phyloP scores from a whole-genome alignment of 2,797 vertebrate species.

The Paguma larvata region DNA sequence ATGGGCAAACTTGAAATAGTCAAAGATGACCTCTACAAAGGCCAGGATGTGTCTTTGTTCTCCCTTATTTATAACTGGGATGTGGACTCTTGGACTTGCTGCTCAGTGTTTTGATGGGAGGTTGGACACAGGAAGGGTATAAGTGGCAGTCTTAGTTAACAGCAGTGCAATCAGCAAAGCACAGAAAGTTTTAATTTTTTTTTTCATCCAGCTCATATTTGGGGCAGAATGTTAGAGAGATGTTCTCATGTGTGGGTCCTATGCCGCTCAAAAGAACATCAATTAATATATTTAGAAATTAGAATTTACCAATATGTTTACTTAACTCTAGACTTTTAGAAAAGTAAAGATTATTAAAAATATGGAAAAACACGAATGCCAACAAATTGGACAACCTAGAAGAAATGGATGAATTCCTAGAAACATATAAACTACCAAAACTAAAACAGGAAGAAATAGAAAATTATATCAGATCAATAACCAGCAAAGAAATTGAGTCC shows the following conservation, averaged over 20 bases:
- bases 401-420: not conserved
- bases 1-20: not conserved
- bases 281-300: not conserved
- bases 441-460: not conserved
- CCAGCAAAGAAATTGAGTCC: not conserved
- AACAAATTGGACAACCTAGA: not conserved
- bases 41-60: too few relatives aligned
- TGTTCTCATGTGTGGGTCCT: not conserved
- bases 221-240: not conserved
- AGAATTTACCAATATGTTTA: not conserved
- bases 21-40: not conserved
- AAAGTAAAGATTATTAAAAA: conserved; percentile 7
- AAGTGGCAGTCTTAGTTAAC: not conserved
- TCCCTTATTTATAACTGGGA: not conserved
- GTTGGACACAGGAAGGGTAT: too few relatives aligned
- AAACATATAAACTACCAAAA: not conserved
- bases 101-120: not conserved
- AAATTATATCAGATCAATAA: not conserved
- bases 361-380: not conserved
- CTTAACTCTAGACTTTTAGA: not conserved
- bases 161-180: not conserved
- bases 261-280: not conserved
- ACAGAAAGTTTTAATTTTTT: not conserved
- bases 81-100: not conserved
- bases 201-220: not conserved